Evolutionary conservation across 92 coral and sea anemone genomes (phyloP).

Genomic region (Meandrina meandrites): DNA sequence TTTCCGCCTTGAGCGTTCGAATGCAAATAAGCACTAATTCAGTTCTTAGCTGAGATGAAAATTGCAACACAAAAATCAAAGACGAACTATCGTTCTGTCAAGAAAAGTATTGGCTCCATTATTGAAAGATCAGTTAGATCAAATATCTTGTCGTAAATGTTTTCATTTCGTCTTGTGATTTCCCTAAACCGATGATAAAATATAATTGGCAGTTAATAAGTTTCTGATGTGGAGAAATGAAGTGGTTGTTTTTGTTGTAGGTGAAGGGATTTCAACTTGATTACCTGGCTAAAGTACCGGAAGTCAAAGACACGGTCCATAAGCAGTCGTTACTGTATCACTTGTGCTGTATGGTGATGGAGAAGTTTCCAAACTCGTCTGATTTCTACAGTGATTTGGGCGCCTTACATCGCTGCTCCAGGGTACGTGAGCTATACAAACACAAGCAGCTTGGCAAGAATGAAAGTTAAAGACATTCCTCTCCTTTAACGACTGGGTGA

Average conservation of each 20-base stretch:
- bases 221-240: neutral
- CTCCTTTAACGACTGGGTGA: neutral
- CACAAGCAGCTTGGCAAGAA: neutral
- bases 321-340: constrained; percentile 95
- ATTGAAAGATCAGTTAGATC: neutral
- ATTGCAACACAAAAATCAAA: too few relatives aligned
- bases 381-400: constrained; percentile 97
- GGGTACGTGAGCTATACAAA: constrained; percentile 61
- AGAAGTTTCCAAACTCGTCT: constrained; percentile 91
- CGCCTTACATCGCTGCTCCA: constrained; percentile 89
- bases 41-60: too few relatives aligned
- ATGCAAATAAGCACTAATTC: too few relatives aligned
- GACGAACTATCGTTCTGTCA: too few relatives aligned
- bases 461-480: neutral
- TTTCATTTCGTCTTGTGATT: neutral
- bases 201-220: neutral
- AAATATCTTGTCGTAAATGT: neutral
- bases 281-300: constrained; percentile 96
- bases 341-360: constrained; percentile 98
- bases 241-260: constrained; percentile 41
- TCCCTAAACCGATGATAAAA: neutral
- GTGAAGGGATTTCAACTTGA: constrained; percentile 99
- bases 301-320: constrained; percentile 98
- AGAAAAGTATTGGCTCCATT: too few relatives aligned
- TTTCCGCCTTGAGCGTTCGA: neutral